Evolutionary conservation across 2,797 vertebrate species (phyloP).

Genomic region (Lophotriccus pileatus): DNA sequence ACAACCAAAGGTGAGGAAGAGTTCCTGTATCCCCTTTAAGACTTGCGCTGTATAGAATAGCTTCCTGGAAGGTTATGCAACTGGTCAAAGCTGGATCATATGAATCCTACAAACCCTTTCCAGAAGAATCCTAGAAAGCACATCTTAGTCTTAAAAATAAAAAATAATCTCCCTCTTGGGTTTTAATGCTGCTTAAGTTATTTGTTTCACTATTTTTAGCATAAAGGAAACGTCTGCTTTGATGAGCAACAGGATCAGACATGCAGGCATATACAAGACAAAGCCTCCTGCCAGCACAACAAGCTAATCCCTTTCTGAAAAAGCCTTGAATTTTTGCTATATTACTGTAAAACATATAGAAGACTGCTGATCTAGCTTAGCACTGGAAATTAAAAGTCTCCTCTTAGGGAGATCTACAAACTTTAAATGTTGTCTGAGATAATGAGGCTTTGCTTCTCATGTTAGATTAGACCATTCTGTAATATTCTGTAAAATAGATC

Average conservation of each 20-base stretch:
- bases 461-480: background rate
- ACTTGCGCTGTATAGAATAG: background rate
- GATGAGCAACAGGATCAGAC: slow-evolving; percentile 6
- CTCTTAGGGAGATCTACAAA: background rate
- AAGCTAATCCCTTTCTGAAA: background rate
- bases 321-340: background rate
- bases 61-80: slow-evolving; percentile 40
- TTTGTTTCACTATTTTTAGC: slow-evolving; percentile 59
- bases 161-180: slow-evolving; percentile 6
- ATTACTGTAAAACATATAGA: background rate
- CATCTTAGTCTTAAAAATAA: background rate
- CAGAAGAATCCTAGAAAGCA: slow-evolving; percentile 61
- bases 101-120: background rate
- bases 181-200: slow-evolving; percentile 53
- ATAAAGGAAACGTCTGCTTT: slow-evolving; percentile 29
- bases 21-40: background rate
- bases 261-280: background rate
- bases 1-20: background rate
- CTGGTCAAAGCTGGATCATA: slow-evolving; percentile 35
- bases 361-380: background rate
- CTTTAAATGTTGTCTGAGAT: background rate
- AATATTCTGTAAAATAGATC: background rate
- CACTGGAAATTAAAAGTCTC: background rate
- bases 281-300: background rate
- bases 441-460: background rate